A percentile compares a stretch with the other conserved stretches of the same genome.
These are phyloP conservation scores for Conopomorpha cramerella DNA, from an alignment of 1,140 invertebrate species.

Conservation along the genomic window DNA sequence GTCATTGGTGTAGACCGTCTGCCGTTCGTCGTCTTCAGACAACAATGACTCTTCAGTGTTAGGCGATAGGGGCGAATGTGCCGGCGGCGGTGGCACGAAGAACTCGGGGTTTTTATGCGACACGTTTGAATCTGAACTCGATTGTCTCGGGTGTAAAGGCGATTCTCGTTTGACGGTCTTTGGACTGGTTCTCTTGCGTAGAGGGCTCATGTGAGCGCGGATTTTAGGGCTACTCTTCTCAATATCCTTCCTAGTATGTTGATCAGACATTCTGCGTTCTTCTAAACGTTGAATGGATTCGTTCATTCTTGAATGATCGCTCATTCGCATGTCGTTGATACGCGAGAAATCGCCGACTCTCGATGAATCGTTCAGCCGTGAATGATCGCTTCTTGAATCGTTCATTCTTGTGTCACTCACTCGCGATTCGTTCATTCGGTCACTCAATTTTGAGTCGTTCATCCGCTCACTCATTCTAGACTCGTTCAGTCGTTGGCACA, in stretches of 20 bases:
- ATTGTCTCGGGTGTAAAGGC: conserved; percentile 19
- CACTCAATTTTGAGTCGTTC: conserved; percentile 14
- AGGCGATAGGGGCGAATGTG: conserved; percentile 34
- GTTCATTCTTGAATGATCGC: conserved; percentile 12
- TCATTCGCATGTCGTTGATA: conserved; percentile 16
- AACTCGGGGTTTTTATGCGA: conserved; percentile 13
- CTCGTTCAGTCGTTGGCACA: conserved; percentile 10
- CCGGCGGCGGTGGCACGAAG: conserved; percentile 23
- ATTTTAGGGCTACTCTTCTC: conserved; percentile 33
- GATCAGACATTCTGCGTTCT: conserved; percentile 27
- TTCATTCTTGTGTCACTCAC: neutral
- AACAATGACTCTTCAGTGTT: conserved; percentile 44
- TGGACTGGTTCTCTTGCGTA: conserved; percentile 27
- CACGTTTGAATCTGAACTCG: conserved; percentile 17
- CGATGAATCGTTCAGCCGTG: conserved; percentile 1
- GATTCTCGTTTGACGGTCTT: conserved; percentile 23
- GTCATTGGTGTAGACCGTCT: conserved; percentile 32
- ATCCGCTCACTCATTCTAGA: conserved; percentile 8
- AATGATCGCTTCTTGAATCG: conserved; percentile 6
- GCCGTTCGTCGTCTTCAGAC: conserved; percentile 30
- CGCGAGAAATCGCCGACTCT: neutral
- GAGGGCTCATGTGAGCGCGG: conserved; percentile 28
- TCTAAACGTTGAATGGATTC: conserved; percentile 18
- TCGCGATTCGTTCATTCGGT: conserved; percentile 4
- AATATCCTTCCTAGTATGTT: conserved; percentile 35